Conservation (phyloP, 2,888 invertebrate genomes). For the Psococerastis gibbosa region DNA sequence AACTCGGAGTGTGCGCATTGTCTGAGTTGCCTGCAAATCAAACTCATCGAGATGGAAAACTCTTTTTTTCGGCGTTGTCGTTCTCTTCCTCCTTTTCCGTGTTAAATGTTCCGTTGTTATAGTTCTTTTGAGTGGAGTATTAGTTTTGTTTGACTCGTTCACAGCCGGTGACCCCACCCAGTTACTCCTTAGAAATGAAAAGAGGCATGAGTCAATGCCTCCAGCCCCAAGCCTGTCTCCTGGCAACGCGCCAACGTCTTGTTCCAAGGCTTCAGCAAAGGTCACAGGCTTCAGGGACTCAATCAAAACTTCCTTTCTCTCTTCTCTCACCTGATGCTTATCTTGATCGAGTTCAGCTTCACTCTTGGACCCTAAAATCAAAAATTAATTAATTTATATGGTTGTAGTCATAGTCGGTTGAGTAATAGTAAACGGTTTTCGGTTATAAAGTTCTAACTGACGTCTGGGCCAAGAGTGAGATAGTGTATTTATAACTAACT, state of each 20-base stretch:
- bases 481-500: no score
- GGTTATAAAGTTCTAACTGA: no score
- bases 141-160: conserved; percentile 12
- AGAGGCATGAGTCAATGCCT: conserved; percentile 50
- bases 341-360: no score
- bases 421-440: no score
- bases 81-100: conserved; percentile 16
- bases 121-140: conserved; percentile 12
- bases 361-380: conserved; percentile 17
- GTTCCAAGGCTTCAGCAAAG: conserved; percentile 27
- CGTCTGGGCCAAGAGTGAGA: no score
- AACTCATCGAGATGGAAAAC: conserved; percentile 35
- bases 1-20: conserved; percentile 36
- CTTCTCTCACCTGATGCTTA: no score
- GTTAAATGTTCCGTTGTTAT: no score
- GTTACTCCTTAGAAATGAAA: conserved; percentile 37
- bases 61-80: conserved; percentile 20
- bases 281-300: conserved; percentile 26
- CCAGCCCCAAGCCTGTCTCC: conserved; percentile 55
- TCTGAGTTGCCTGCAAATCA: conserved; percentile 40
- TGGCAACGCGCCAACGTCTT: conserved; percentile 40
- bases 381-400: no score
- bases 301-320: conserved; percentile 30
- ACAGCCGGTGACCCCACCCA: conserved; percentile 28
- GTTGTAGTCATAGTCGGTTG: no score